phyloP scores from a whole-genome alignment of 2,888 invertebrate genomes.

The Nephrotoma guestfalica region DNA sequence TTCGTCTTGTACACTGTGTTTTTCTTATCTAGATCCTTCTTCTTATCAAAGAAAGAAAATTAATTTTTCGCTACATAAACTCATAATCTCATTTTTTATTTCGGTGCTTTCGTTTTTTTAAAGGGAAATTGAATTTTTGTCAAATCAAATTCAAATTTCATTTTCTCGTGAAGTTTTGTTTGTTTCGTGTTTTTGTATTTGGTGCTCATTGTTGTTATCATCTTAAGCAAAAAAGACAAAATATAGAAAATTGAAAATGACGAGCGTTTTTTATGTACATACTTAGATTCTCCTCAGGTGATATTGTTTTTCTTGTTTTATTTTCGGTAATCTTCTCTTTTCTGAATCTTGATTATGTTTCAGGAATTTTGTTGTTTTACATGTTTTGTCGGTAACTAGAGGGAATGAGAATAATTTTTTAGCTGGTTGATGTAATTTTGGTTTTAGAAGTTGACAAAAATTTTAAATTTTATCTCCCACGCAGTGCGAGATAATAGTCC shows the following conservation, averaged over 20 bases:
- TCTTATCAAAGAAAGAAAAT: not conserved
- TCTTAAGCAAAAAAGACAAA: not conserved
- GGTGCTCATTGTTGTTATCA: not conserved
- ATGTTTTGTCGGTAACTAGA: not conserved
- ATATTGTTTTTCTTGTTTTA: not conserved
- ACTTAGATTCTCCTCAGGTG: not conserved
- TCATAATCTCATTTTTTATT: conserved; percentile 1
- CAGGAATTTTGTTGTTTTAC: not conserved
- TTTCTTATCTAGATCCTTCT: not conserved
- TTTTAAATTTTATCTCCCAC: not conserved
- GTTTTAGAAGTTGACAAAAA: not conserved
- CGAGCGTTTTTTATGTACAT: not conserved
- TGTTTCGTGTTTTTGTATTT: not conserved
- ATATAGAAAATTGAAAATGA: not conserved
- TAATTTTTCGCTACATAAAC: conserved; percentile 3
- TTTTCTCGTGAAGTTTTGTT: not conserved
- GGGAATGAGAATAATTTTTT: not conserved
- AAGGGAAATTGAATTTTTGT: conserved; percentile 3
- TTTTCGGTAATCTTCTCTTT: not conserved
- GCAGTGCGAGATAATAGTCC: too few species aligned
- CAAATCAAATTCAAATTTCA: conserved; percentile 3
- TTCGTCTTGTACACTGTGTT: not conserved
- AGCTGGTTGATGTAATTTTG: not conserved
- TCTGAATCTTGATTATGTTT: not conserved
- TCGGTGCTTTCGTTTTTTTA: not conserved